These are phyloP conservation scores for Tretioscincus oriximinensis DNA, from an alignment of 2,113 vertebrate species.

Conservation along the genomic window DNA sequence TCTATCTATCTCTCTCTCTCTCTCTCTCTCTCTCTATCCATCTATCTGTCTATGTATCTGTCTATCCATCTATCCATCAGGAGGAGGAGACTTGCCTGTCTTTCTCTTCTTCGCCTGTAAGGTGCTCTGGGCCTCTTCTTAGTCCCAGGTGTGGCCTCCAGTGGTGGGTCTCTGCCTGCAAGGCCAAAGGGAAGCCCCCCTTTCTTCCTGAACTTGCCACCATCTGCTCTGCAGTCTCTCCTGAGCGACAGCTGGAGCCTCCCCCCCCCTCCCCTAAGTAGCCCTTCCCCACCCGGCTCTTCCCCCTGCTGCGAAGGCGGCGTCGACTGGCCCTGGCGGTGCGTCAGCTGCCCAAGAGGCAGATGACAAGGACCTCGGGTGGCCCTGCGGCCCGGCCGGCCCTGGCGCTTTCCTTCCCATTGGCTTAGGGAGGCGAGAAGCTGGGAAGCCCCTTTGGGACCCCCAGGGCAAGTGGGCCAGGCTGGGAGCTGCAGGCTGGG, in stretches of 20 bases:
- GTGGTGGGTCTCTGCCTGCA: too few relatives aligned
- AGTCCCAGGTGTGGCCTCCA: too few relatives aligned
- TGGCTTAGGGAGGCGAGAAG: background rate
- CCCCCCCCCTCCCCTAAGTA: background rate
- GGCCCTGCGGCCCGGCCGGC: background rate
- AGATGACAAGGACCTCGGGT: conserved; percentile 9
- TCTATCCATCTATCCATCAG: too few relatives aligned
- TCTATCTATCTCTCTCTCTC: too few relatives aligned
- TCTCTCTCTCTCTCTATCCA: too few relatives aligned
- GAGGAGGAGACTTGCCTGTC: too few relatives aligned
- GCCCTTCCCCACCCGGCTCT: background rate
- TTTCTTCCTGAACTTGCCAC: background rate
- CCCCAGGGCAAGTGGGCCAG: background rate
- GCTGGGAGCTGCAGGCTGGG: background rate
- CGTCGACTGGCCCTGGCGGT: background rate
- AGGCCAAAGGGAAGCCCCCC: background rate
- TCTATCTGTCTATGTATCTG: too few relatives aligned
- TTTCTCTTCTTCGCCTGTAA: too few relatives aligned
- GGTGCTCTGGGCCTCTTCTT: too few relatives aligned
- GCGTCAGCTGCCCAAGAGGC: conserved; percentile 11
- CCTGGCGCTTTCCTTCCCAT: background rate
- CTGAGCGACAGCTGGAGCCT: conserved; percentile 1
- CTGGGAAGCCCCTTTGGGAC: background rate
- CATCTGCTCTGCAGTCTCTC: conserved; percentile 18
- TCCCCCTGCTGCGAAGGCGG: background rate